Base-by-base conservation (phyloP, 2,888 invertebrate species). In the Abrostola tripartita region DNA sequence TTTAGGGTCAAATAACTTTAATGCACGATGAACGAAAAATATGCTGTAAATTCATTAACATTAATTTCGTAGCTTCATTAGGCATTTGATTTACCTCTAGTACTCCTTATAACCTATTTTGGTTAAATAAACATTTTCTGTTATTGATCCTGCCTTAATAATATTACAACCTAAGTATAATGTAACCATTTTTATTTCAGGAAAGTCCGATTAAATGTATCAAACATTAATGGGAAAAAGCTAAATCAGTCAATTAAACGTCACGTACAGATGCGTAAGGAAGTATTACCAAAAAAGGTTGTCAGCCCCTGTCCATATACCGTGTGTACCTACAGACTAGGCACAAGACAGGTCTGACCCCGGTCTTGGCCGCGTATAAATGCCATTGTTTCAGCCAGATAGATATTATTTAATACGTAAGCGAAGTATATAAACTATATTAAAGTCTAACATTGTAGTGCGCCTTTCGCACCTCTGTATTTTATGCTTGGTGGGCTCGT, bases 321-420 rank as follows among this genome's bases (percentile, higher is more conserved):
- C 61, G 76, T 61, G 52, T 58, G 60, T 65, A 60, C 61, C 40
- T 49, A 51, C 60, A 54, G 65, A 71, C 56, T 59, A 71, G 76
- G 51, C 51, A n/a, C 53, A 42, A 50, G 71, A 72, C 71, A 76
- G 71, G 71, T 61, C 61, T 81, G 81, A 80, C 79, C 79, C 62
- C 70, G 52, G 37, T 52, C 54, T 11, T 57, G 67, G 52, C 68
- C 66, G 69, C 64, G 49, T 79, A 79, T 79, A 80, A 80, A 80
- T 79, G 75, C 79, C 79, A 81, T 80, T 80, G 79, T 80, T 79
- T 71, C 70, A 61, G 55, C 65, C 71, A 66, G 71, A 76, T 74
- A 81, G 74, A 81, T 81, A 81, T 74, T 77, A 81, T 79, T 79
- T 79, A 79, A 81, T 81, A 79, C 76, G 76, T 76, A 71, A 58